A percentile compares a stretch with the other conserved stretches of the same genome.
phyloP scores from a whole-genome alignment of 1,140 invertebrate genomes.

The Brachionus rotundiformis region DNA sequence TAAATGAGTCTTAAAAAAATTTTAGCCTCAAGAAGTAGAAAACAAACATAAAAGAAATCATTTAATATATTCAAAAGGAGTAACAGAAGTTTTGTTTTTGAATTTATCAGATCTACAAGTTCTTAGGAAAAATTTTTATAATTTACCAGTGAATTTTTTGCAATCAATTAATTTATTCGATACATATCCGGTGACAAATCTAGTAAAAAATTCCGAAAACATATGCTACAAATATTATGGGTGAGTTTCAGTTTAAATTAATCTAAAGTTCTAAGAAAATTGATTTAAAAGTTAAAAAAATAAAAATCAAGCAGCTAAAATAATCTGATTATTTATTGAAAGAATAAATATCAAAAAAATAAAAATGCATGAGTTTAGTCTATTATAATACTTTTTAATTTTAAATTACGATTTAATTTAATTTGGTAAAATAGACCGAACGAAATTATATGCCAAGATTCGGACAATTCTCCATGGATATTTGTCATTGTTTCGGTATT shows the following conservation, averaged over 20 bases:
- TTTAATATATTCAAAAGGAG: slow-evolving; percentile 33
- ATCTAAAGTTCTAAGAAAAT: not conserved
- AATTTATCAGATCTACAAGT: not conserved
- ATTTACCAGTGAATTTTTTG: slow-evolving; percentile 39
- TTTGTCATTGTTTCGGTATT: slow-evolving; percentile 20
- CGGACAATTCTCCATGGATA: slow-evolving; percentile 40
- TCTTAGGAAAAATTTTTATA: not conserved
- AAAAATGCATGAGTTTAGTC: no score
- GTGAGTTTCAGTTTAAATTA: not conserved
- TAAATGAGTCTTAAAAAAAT: not conserved
- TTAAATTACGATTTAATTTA: not conserved
- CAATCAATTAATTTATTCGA: slow-evolving; percentile 22
- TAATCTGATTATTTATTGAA: no score
- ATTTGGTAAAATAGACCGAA: not conserved
- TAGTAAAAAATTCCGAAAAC: slow-evolving; percentile 4
- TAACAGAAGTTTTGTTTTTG: slow-evolving; percentile 22
- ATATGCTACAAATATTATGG: slow-evolving; percentile 34
- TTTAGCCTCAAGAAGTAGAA: slow-evolving; percentile 40
- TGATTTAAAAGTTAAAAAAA: no score
- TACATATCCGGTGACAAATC: slow-evolving; percentile 23
- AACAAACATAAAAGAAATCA: not conserved
- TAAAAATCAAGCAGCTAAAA: no score
- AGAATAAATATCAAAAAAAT: no score
- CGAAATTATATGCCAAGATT: slow-evolving; percentile 19
- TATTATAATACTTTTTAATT: no score